These are phyloP conservation scores for Ictalurus punctatus DNA, from an alignment of 2,113 vertebrate genomes.

Conservation along the genomic window DNA sequence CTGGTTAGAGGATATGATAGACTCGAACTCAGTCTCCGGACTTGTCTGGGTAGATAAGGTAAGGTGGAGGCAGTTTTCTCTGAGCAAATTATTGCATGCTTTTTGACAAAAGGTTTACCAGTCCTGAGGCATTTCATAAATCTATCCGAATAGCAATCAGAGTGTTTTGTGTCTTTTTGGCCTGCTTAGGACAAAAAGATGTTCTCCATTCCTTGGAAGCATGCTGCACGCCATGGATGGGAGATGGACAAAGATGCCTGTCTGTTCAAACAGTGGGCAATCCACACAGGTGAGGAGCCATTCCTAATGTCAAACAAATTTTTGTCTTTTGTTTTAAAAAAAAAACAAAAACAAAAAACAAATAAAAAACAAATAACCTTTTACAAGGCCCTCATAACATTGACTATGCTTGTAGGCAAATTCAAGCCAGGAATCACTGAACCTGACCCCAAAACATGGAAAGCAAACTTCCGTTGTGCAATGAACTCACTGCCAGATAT, in stretches of 20 bases:
- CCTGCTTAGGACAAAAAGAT: constrained; percentile 80
- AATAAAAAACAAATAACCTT: background rate
- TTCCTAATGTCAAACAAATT: background rate
- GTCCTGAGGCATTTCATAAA: background rate
- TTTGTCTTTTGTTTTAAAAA: background rate
- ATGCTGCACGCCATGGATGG: constrained; percentile 95
- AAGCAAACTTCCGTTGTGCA: constrained; percentile 96
- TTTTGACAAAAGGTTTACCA: background rate
- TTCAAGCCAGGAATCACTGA: constrained; percentile 75
- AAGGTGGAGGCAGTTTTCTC: constrained; percentile 28
- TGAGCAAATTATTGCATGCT: background rate
- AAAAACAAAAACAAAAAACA: background rate
- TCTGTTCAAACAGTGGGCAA: constrained; percentile 92
- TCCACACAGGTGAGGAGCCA: constrained; percentile 87
- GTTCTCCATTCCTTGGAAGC: constrained; percentile 97
- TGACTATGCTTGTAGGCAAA: constrained; percentile 75
- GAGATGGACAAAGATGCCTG: constrained; percentile 90
- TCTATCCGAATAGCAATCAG: background rate
- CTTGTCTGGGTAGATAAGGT: constrained; percentile 92
- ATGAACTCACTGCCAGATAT: constrained; percentile 98
- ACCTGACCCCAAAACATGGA: constrained; percentile 96
- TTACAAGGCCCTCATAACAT: background rate
- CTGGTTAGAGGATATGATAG: constrained; percentile 90
- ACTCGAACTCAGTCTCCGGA: constrained; percentile 82
- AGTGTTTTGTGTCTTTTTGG: background rate